These are phyloP conservation scores for Eupithecia abbreviata DNA, from an alignment of 2,888 invertebrate genomes.

Conservation along the genomic window DNA sequence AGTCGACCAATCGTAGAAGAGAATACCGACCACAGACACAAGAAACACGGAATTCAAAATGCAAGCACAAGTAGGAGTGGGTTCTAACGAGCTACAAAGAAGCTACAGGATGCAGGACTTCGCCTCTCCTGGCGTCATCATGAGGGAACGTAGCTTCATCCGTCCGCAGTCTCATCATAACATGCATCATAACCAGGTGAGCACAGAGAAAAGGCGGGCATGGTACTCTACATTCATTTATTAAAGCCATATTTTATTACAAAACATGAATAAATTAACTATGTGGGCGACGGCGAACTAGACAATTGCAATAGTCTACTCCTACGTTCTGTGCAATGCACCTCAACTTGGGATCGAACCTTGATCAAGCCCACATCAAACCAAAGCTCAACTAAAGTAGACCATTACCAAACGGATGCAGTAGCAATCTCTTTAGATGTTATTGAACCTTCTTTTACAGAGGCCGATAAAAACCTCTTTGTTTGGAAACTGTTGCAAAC, in stretches of 20 bases:
- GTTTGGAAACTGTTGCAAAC: slow-evolving; percentile 10
- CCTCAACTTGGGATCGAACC: background rate
- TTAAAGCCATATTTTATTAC: slow-evolving; percentile 21
- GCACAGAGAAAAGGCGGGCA: slow-evolving; percentile 1
- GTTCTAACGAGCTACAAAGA: slow-evolving; percentile 75
- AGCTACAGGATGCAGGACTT: slow-evolving; percentile 84
- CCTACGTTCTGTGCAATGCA: slow-evolving; percentile 22
- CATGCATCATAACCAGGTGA: slow-evolving; percentile 82
- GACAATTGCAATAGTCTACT: slow-evolving; percentile 30
- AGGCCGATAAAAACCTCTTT: slow-evolving; percentile 7
- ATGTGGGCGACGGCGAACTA: slow-evolving; percentile 30
- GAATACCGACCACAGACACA: slow-evolving; percentile 27
- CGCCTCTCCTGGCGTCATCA: slow-evolving; percentile 83
- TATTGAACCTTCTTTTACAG: slow-evolving; percentile 3
- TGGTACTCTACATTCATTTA: background rate
- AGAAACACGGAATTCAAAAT: slow-evolving; percentile 57
- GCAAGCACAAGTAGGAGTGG: slow-evolving; percentile 77
- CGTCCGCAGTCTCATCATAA: slow-evolving; percentile 85
- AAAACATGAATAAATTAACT: slow-evolving; percentile 20
- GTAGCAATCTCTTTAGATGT: background rate
- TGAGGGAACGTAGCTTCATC: slow-evolving; percentile 88
- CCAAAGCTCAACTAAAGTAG: background rate
- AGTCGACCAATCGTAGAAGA: background rate
- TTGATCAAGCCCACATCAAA: background rate
- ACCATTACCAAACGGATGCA: background rate